Evolutionary conservation across 2,113 vertebrate genomes (phyloP), one percentile per base, ranked within the genome.

Genomic region (Epinephelus cyanopodus): DNA sequence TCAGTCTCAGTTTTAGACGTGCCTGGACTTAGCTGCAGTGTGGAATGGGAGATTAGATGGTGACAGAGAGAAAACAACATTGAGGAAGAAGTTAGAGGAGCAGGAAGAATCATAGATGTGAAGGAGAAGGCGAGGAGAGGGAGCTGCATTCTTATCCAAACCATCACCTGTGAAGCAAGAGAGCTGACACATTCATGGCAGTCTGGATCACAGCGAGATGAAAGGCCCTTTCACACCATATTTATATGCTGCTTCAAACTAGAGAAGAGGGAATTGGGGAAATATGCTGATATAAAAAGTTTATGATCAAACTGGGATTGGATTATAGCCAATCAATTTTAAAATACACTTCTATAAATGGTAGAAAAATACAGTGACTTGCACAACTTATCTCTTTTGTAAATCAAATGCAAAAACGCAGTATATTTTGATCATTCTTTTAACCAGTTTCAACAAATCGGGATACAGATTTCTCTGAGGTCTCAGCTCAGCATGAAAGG

Each of bases 21-120:
- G 86, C 53, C 90, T 86, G 85, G 85, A 69, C 90, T 77, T 27
- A 91, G 80, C 81, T 71, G 60, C 76, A 17, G 74, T 62, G 80
- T 69, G 57, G 69, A 70, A 70, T 45, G 80, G 68, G 54, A 75
- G 84, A 89, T 74, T 85, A 74, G 80, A 64, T 56, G 48, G 56
- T 5, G 48, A 91, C 68, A 83, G 48, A 71, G 61, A 78, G 74
- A 90, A 71, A 88, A 87, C 64, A 73, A 77, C 19, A 54, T 53
- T 9, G 17, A 13, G 47, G 29, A 27, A 54, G 50, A 52, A 27
- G 60, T 57, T 13, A 23, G 12, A 80, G 54, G 23, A 19, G n/a
- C 47, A 68, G 15, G 62, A 72, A 56, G 57, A 81, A 19, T 48
- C 5, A 29, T 12, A 57, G 62, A 76, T 27, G 62, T 37, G 56